Evolutionary conservation across 2,888 invertebrate genomes (phyloP).

Genomic region (Chloroclysta siterata): DNA sequence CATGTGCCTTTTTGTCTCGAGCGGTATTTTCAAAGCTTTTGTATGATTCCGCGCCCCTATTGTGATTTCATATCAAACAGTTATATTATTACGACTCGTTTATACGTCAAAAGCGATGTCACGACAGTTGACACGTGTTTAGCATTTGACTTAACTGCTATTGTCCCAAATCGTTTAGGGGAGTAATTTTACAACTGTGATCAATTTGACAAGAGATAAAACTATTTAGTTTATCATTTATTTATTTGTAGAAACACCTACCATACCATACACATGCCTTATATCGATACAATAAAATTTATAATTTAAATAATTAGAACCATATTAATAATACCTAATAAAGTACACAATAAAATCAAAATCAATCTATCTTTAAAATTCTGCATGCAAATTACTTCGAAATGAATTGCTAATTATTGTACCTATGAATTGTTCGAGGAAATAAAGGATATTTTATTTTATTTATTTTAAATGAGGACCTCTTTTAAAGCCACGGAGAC

Average conservation of each 20-base stretch:
- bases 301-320: too few species aligned
- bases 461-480: neutral
- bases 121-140: slow-evolving; percentile 81
- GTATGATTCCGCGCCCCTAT: slow-evolving; percentile 53
- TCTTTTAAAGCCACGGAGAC: neutral
- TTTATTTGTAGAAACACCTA: neutral
- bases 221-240: slow-evolving; percentile 38
- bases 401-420: too few species aligned
- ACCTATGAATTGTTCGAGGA: too few species aligned
- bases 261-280: too few species aligned
- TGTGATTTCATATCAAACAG: slow-evolving; percentile 69
- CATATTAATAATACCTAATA: too few species aligned
- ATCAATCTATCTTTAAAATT: too few species aligned
- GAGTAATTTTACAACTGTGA: slow-evolving; percentile 52
- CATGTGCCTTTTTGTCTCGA: slow-evolving; percentile 27
- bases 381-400: too few species aligned
- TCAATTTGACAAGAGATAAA: slow-evolving; percentile 32
- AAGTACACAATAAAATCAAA: too few species aligned
- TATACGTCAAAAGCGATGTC: slow-evolving; percentile 72
- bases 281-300: too few species aligned
- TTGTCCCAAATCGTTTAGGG: slow-evolving; percentile 73
- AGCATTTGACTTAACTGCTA: slow-evolving; percentile 75
- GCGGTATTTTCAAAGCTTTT: slow-evolving; percentile 31
- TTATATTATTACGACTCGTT: slow-evolving; percentile 74
- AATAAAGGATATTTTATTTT: too few species aligned